phyloP scores from a whole-genome alignment of 1,140 invertebrate genomes.

The Philotrypesis tridentata region DNA sequence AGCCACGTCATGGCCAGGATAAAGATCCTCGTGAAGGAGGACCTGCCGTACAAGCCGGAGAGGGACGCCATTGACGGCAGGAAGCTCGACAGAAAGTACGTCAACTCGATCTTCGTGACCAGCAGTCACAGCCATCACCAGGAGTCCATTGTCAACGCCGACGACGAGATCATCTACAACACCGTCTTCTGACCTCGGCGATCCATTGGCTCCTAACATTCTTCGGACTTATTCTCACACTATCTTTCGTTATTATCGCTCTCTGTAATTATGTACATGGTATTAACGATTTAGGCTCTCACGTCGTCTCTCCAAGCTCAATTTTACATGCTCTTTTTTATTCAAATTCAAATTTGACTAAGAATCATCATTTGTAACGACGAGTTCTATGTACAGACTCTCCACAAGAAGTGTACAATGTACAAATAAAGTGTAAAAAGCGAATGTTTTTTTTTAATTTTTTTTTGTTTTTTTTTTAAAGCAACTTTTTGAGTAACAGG shows the following conservation, averaged over 20 bases:
- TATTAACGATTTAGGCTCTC: background rate
- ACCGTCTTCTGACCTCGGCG: slow-evolving; percentile 63
- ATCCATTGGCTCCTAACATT: no score
- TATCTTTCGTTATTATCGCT: background rate
- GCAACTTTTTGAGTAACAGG: background rate
- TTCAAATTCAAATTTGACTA: background rate
- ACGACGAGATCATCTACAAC: slow-evolving; percentile 70
- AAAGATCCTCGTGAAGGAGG: slow-evolving; percentile 68
- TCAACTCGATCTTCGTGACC: slow-evolving; percentile 65
- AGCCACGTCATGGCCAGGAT: slow-evolving; percentile 71
- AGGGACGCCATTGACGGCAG: background rate
- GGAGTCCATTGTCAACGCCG: slow-evolving; percentile 66
- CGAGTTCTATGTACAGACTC: background rate
- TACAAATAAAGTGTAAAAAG: slow-evolving; percentile 9
- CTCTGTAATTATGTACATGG: slow-evolving; percentile 15
- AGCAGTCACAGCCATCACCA: slow-evolving; percentile 57
- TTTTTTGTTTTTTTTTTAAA: no score
- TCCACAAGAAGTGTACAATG: background rate
- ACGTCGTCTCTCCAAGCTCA: background rate
- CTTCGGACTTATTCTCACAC: background rate
- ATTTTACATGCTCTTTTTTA: background rate
- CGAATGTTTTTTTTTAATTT: background rate
- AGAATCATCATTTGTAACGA: slow-evolving; percentile 2
- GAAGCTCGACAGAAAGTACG: slow-evolving; percentile 59
- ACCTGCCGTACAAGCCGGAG: slow-evolving; percentile 23